Conservation (phyloP, 2,797 vertebrate species). For the Mus minutoides region DNA sequence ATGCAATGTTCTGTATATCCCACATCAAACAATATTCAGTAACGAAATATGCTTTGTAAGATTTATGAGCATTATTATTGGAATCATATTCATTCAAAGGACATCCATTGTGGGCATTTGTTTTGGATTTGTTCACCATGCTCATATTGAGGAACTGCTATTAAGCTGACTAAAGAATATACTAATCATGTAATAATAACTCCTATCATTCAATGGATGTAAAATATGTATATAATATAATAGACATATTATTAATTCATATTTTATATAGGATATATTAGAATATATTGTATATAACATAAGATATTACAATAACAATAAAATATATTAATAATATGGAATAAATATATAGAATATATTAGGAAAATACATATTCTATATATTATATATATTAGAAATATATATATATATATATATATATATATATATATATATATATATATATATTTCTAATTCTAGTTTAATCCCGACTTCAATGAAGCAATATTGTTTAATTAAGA, state of each 20-base stretch:
- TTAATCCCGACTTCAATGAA: background rate
- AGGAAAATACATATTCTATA: background rate
- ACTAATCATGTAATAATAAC: background rate
- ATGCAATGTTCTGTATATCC: background rate
- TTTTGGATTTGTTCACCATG: background rate
- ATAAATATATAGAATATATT: background rate
- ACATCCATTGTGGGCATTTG: background rate
- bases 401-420: background rate
- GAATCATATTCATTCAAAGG: background rate
- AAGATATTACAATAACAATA: too few species aligned
- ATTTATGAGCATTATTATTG: background rate
- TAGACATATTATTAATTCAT: background rate
- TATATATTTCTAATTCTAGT: background rate
- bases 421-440: background rate
- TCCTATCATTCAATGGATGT: background rate
- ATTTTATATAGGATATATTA: background rate
- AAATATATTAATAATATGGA: background rate
- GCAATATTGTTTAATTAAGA: background rate
- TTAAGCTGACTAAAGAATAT: background rate
- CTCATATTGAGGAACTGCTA: constrained; percentile 33
- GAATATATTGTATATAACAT: too few species aligned
- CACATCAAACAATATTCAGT: background rate
- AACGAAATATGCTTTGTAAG: background rate
- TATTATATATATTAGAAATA: background rate
- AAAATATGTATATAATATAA: background rate